Base-by-base conservation (phyloP, 2,797 vertebrate genomes). In the Muscicapa striata region DNA sequence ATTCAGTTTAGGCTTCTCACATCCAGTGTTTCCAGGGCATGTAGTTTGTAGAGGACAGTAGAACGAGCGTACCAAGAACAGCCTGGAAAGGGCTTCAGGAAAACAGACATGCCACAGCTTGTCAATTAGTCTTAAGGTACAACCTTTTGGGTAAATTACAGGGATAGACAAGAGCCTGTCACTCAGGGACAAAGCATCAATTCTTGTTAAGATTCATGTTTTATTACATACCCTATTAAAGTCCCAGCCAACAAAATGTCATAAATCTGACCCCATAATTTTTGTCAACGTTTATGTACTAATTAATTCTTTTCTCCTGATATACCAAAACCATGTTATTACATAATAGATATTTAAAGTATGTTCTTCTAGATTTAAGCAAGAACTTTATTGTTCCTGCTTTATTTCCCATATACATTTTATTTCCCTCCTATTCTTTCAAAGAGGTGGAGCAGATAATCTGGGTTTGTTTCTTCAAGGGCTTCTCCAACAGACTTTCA, bases 51-150 rank as follows among this genome's bases (percentile, higher is more conserved):
- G 34, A 49, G 77, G 77, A 78, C 4, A 7, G 45, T 29, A 73
- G 67, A 82, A 1, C 0, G 0, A 79, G 40, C 0, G 0, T 30
- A 68, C 16, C 20, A 49, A 86, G 84, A 92, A 84, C 2, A 51
- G 52, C 34, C 55, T 92, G 26, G 29, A 62, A 75, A 82, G 17
- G 54, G 46, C 38, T 66, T 84, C 72, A 82, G 29, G 62, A 55
- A 83, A 93, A 75, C 52, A 94, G 55, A 62, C 45, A 79, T 29
- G 55, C 48, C 82, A 91, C 46, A 66, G 51, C 69, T 76, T 91
- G 46, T 72, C 54, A 70, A 24, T 16, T 48, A 84, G 58, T 41
- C 48, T 55, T 66, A 69, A 32, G 43, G 29, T 52, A 59, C 16
- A 63, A 63, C 14, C 18, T 83, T 74, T 49, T 70, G 45, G 57